Percentiles rank a stretch among this genome's conserved stretches.
phyloP scores from a whole-genome alignment of 2,797 vertebrate genomes.

The Sciaenops ocellatus region DNA sequence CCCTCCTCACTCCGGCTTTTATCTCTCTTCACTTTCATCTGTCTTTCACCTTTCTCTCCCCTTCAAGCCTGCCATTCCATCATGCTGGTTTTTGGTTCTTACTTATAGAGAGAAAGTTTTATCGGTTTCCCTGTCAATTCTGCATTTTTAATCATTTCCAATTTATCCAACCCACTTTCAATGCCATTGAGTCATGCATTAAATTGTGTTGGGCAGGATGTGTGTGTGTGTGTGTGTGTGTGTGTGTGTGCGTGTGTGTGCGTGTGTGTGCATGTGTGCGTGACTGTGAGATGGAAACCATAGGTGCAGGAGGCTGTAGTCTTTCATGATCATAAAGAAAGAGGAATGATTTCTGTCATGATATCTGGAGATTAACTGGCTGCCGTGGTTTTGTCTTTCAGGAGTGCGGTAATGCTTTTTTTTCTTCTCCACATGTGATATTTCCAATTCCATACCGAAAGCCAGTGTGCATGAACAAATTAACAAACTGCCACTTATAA shows the following conservation, averaged over 20 bases:
- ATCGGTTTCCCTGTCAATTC: constrained; percentile 87
- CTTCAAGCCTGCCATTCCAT: constrained; percentile 91
- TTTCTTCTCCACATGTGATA: constrained; percentile 4
- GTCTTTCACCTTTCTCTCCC: constrained; percentile 92
- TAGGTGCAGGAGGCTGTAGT: constrained; percentile 75
- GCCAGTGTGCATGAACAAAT: constrained; percentile 48
- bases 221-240: constrained; percentile 46
- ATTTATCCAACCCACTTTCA: constrained; percentile 83
- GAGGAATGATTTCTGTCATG: constrained; percentile 81
- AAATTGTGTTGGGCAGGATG: constrained; percentile 77
- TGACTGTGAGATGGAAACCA: constrained; percentile 68
- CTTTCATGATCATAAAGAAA: constrained; percentile 74
- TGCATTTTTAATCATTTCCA: constrained; percentile 88
- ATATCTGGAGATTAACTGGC: constrained; percentile 79
- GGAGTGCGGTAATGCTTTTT: constrained; percentile 58
- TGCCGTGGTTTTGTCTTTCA: constrained; percentile 73
- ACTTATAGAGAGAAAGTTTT: constrained; percentile 88
- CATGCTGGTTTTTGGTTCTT: constrained; percentile 87
- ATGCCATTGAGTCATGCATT: constrained; percentile 80
- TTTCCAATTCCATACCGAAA: constrained; percentile 51
- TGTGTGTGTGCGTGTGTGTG: constrained; percentile 54
- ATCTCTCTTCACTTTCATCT: constrained; percentile 92
- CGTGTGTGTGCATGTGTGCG: constrained; percentile 49
- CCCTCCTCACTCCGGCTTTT: constrained; percentile 89
- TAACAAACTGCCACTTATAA: constrained; percentile 49